phyloP scores from a whole-genome alignment of 1,140 invertebrate species.

The Drosophila sucinea region DNA sequence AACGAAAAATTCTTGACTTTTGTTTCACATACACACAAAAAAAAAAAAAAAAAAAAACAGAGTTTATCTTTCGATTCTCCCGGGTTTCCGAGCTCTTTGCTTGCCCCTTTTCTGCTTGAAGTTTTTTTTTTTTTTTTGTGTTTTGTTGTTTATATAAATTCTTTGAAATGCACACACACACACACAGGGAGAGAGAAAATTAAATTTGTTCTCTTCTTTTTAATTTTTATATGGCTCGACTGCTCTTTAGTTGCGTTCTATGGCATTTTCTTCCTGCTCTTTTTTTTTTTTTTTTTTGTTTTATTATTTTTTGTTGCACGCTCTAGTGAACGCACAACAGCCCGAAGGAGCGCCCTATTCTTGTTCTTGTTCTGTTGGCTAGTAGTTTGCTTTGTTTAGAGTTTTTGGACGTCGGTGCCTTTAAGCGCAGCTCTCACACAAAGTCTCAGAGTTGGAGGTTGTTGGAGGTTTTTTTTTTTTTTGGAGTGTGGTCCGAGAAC shows the following conservation, averaged over 20 bases:
- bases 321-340: slow-evolving; percentile 57
- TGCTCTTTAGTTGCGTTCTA: slow-evolving; percentile 59
- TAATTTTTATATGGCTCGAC: slow-evolving; percentile 66
- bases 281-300: slow-evolving; percentile 58
- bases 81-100: slow-evolving; percentile 21
- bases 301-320: slow-evolving; percentile 48
- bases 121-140: slow-evolving; percentile 7
- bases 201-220: slow-evolving; percentile 60
- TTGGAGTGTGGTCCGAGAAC: slow-evolving; percentile 24
- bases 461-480: slow-evolving; percentile 24
- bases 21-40: slow-evolving; percentile 66
- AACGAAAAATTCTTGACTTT: slow-evolving; percentile 73
- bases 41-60: slow-evolving; percentile 34
- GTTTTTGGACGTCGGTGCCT: slow-evolving; percentile 63
- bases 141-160: slow-evolving; percentile 75
- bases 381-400: slow-evolving; percentile 74
- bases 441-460: slow-evolving; percentile 44
- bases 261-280: slow-evolving; percentile 71
- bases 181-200: slow-evolving; percentile 53
- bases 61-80: slow-evolving; percentile 69
- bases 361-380: slow-evolving; percentile 47
- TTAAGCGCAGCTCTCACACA: slow-evolving; percentile 56
- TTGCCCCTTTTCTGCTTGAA: slow-evolving; percentile 16
- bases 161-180: slow-evolving; percentile 74
- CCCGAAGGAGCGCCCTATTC: slow-evolving; percentile 38